These are phyloP conservation scores for Cisticola juncidis DNA, from an alignment of 2,113 vertebrate genomes.

Conservation along the genomic window DNA sequence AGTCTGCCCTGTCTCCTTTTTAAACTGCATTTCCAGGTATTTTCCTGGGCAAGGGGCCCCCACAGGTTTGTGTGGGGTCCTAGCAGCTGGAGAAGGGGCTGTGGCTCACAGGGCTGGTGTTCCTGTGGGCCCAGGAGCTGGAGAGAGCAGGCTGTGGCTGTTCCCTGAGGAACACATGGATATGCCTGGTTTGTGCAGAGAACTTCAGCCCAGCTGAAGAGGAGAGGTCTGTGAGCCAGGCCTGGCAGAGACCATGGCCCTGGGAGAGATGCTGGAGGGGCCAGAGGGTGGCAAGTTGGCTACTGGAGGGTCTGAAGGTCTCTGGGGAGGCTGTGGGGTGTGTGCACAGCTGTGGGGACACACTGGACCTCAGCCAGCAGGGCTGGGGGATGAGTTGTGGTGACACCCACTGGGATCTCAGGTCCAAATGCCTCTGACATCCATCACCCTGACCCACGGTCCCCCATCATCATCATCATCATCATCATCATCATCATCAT, in stretches of 20 bases:
- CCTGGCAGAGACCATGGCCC: neutral
- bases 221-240: neutral
- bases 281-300: neutral
- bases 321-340: neutral
- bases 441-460: rapidly evolving
- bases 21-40: neutral
- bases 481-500: too few relatives aligned
- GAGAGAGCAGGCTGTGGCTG: too few relatives aligned
- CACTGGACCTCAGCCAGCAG: neutral
- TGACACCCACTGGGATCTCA: neutral
- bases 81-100: neutral
- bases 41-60: neutral
- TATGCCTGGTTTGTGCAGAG: too few relatives aligned
- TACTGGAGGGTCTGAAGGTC: neutral
- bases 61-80: neutral
- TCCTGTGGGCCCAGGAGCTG: neutral
- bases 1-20: neutral
- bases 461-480: rapidly evolving
- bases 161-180: neutral
- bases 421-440: neutral
- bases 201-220: neutral
- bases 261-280: neutral
- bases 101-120: rapidly evolving
- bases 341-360: neutral
- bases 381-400: neutral